Evolutionary conservation across 2,797 vertebrate species (phyloP).

Genomic region (Valencia hispanica): DNA sequence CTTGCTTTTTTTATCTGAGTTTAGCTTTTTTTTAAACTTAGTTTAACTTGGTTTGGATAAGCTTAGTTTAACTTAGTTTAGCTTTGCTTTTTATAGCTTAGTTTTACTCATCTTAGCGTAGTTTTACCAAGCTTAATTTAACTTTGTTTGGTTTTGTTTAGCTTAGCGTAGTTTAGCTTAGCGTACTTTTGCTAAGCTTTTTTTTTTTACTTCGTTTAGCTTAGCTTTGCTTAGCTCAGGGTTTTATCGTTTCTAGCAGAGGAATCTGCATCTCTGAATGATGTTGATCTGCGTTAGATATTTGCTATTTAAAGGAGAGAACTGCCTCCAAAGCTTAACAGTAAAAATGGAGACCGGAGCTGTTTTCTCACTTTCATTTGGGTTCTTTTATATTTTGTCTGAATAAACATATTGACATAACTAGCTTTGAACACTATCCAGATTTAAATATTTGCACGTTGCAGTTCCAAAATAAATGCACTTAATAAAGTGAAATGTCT

Average conservation of each 20-base stretch:
- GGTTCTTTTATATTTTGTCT: neutral
- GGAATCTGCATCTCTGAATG: neutral
- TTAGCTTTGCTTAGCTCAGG: too few species aligned
- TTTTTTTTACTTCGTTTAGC: too few species aligned
- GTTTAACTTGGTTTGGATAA: too few species aligned
- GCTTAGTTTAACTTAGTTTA: too few species aligned
- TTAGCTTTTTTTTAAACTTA: too few species aligned
- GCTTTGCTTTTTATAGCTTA: neutral
- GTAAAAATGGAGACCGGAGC: neutral
- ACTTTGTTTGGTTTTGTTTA: too few species aligned
- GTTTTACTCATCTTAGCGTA: neutral
- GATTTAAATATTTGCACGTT: neutral
- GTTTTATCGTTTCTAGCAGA: neutral
- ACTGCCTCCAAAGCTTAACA: neutral
- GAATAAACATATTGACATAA: neutral
- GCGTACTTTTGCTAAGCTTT: too few species aligned
- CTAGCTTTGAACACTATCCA: neutral
- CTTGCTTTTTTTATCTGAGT: too few species aligned
- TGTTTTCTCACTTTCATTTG: neutral
- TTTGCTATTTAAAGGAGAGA: neutral
- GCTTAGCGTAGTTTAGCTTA: too few species aligned
- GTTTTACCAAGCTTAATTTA: too few species aligned
- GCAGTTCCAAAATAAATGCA: neutral
- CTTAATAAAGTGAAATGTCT: neutral
- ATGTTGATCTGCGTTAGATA: neutral